Base-by-base conservation (phyloP, 2,888 invertebrate genomes). In the Conchocele bisecta region DNA sequence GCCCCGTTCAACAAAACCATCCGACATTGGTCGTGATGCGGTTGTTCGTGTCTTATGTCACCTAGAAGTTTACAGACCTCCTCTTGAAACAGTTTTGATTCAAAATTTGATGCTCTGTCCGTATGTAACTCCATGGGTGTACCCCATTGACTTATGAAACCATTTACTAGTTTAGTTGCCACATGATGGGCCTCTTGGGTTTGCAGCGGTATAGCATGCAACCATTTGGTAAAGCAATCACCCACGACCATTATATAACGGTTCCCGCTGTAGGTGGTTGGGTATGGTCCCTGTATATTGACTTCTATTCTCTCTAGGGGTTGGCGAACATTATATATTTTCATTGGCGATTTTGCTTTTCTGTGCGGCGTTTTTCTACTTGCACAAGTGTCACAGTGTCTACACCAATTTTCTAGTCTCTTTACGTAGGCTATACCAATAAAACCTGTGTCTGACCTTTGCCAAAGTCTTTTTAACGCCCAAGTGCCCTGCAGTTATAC, bases 191-290 rank as follows among this genome's bases (percentile, higher is more conserved):
- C 37, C 37, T 57, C 48, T 26, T 28, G 41, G 33, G 48, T 33
- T 29, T 61, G 33, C 1, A 67, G 29, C 6, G 72, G 63, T 13
- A 54, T 66, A n/a, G 48, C 48, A 31, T 72, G 51, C 35, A 58
- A 42, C 68, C 73, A 68, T 35, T 73, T 63, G 6, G 67, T 67
- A 33, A 68, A 73, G 17, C 65, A 64, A 46, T 68, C 64, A 1
- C 53, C 53, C 11, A 68, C 35, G 4, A 63, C 67, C n/a, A 73
- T 56, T 6, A 68, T 44, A 17, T 73, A 68, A 33, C 29, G 63
- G 33, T 73, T 46, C 15, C 64, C 64, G 7, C 20, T 20, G 1
- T 50, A 13, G 0, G 68, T 56, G 20, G 15, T 48, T 29, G 64
- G 63, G 20, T 53, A 48, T 24, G 67, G 73, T 15, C 68, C 68